phyloP scores from a whole-genome alignment of 2,113 vertebrate genomes.

The Eublepharis macularius region DNA sequence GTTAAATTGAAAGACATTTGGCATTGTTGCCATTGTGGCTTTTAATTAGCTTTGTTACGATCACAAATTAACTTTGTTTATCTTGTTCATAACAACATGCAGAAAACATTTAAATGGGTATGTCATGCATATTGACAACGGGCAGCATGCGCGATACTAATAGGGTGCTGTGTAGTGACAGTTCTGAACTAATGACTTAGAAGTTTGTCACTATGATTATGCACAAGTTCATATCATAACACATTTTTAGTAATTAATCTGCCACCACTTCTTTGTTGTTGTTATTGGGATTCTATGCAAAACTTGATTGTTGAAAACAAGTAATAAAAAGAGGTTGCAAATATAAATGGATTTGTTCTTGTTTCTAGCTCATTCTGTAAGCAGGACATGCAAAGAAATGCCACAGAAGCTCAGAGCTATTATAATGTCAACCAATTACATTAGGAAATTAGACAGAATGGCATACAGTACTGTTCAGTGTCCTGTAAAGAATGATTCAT shows the following conservation, averaged over 20 bases:
- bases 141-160: fast-evolving
- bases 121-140: background rate
- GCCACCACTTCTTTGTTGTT: background rate
- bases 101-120: background rate
- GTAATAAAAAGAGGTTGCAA: background rate
- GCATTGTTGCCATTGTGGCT: background rate
- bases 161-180: background rate
- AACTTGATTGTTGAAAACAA: background rate
- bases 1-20: background rate
- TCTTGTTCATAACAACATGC: background rate
- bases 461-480: background rate
- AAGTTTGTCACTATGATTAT: background rate
- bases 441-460: background rate
- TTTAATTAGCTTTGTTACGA: conserved; percentile 7
- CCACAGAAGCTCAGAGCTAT: background rate
- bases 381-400: background rate
- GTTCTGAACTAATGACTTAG: background rate
- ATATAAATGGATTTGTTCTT: background rate
- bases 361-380: background rate
- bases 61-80: background rate
- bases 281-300: background rate
- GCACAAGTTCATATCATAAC: fast-evolving
- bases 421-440: background rate
- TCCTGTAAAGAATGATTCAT: background rate
- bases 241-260: background rate